Percentiles rank a stretch among this genome's conserved stretches.
Conservation (phyloP, 2,888 invertebrate genomes). For the Pyrgus malvae region DNA sequence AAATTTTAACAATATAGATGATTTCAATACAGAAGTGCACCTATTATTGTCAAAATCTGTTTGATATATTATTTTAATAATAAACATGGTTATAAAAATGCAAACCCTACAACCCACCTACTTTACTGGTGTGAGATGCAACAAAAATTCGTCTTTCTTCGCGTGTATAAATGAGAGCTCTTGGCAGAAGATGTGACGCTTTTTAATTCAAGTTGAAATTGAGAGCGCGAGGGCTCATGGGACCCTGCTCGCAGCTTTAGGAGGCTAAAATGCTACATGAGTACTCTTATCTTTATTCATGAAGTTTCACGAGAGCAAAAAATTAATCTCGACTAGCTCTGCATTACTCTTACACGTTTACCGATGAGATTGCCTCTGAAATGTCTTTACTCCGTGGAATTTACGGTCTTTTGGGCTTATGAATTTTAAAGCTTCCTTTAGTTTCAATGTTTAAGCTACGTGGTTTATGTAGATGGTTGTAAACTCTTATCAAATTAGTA, state of each 20-base stretch:
- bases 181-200: slow-evolving; percentile 56
- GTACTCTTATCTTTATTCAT: slow-evolving; percentile 13
- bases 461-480: no score
- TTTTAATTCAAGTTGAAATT: slow-evolving; percentile 53
- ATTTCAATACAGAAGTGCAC: not conserved
- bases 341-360: not conserved
- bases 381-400: no score
- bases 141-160: slow-evolving; percentile 55
- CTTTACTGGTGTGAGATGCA: slow-evolving; percentile 43
- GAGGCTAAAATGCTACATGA: not conserved
- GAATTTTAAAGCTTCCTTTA: no score
- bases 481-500: no score
- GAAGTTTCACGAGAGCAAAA: slow-evolving; percentile 3
- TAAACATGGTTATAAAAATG: not conserved
- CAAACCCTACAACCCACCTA: not conserved
- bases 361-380: not conserved
- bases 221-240: slow-evolving; percentile 33
- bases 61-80: not conserved
- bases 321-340: not conserved
- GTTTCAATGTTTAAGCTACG: no score
- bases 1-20: no score
- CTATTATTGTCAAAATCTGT: not conserved
- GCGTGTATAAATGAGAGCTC: slow-evolving; percentile 42
- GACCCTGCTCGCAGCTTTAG: slow-evolving; percentile 19
- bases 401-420: no score